Conservation (phyloP, 1,140 invertebrate genomes). For the Zaprionus kolodkinae region DNA sequence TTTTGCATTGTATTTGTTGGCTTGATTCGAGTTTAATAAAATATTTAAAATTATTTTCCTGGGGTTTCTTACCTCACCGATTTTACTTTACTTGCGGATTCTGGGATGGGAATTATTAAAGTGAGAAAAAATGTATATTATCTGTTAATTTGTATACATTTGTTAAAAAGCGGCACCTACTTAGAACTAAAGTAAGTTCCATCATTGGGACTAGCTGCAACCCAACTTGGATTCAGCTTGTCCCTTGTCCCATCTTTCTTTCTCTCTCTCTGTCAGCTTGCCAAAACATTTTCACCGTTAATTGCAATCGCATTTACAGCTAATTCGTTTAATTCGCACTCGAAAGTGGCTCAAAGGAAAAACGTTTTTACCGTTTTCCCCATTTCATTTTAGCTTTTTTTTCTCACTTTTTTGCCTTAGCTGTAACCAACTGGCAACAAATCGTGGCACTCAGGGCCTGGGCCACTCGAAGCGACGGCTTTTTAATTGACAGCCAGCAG, state of each 20-base stretch:
- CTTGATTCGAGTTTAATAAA: constrained; percentile 57
- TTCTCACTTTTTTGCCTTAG: constrained; percentile 4
- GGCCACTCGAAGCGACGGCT: constrained; percentile 52
- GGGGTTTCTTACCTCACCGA: background rate
- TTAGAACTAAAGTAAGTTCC: too few species aligned
- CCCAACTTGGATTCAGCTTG: background rate
- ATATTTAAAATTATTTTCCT: constrained; percentile 48
- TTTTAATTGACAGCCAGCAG: constrained; percentile 71
- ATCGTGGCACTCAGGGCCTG: constrained; percentile 69
- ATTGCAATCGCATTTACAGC: constrained; percentile 62
- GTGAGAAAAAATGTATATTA: too few species aligned
- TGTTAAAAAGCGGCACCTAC: too few species aligned
- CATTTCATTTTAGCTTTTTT: constrained; percentile 4
- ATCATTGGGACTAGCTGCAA: background rate
- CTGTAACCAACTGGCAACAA: constrained; percentile 61
- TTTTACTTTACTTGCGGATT: background rate
- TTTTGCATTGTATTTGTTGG: constrained; percentile 27
- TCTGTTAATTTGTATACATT: too few species aligned
- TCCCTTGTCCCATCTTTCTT: constrained; percentile 6
- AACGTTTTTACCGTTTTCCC: constrained; percentile 26
- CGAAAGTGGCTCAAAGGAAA: constrained; percentile 55
- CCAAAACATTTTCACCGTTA: constrained; percentile 53
- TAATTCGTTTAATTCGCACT: constrained; percentile 78
- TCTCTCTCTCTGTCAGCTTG: constrained; percentile 30
- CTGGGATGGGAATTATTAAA: background rate